Conservation (phyloP, 2,113 vertebrate genomes). For the Micromys minutus region DNA sequence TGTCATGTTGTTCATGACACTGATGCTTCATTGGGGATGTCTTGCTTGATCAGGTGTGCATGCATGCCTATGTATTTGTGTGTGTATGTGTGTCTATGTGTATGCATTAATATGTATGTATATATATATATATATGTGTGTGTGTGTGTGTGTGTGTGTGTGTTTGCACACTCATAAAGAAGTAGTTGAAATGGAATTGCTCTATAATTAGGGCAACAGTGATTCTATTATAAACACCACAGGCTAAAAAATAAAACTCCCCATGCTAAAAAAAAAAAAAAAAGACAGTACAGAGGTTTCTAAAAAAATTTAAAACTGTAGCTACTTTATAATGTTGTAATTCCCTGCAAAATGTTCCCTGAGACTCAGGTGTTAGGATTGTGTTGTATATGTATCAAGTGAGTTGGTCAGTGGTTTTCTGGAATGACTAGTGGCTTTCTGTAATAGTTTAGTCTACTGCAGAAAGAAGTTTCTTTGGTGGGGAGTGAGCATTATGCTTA, state of each 20-base stretch:
- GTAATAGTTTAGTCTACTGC: not conserved
- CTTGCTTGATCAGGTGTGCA: not conserved
- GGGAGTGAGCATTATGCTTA: not conserved
- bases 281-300: no score
- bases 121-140: not conserved
- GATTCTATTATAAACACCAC: not conserved
- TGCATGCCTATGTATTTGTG: not conserved
- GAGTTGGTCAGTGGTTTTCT: not conserved
- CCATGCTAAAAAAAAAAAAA: not conserved
- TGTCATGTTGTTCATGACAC: not conserved
- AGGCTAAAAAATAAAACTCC: not conserved
- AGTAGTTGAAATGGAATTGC: not conserved
- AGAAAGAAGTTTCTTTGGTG: not conserved
- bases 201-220: not conserved
- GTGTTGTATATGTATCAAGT: no score
- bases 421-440: not conserved
- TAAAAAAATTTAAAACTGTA: not conserved
- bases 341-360: not conserved
- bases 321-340: no score
- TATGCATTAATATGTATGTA: no score
- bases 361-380: not conserved
- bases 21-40: not conserved
- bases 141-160: not conserved
- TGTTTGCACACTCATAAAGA: not conserved
- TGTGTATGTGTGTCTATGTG: not conserved